Percentiles rank a stretch among this genome's conserved stretches.
Conservation (phyloP, 2,888 invertebrate genomes). For the Hyposoter didymator region DNA sequence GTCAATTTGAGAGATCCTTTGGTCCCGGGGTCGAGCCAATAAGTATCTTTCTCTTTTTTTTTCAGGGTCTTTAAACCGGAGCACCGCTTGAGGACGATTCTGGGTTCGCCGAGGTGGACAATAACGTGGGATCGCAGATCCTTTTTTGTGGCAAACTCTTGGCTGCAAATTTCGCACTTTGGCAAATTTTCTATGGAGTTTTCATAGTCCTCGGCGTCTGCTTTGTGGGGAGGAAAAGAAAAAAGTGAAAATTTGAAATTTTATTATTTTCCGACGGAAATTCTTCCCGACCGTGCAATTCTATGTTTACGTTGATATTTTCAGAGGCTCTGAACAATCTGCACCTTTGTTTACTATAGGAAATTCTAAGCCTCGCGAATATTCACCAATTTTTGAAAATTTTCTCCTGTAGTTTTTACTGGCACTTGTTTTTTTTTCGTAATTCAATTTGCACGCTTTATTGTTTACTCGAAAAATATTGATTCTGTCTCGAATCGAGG, state of each 20-base stretch:
- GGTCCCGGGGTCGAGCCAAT: conserved; percentile 78
- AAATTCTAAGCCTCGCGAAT: background rate
- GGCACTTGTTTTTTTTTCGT: background rate
- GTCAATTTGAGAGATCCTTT: conserved; percentile 80
- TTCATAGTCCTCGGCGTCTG: conserved; percentile 70
- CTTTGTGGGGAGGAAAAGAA: conserved; percentile 68
- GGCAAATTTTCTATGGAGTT: conserved; percentile 69
- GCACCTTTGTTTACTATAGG: background rate
- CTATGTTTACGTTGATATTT: background rate
- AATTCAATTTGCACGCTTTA: background rate
- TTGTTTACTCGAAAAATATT: conserved; percentile 8
- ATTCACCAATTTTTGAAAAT: background rate
- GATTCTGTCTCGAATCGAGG: background rate
- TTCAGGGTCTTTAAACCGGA: conserved; percentile 72
- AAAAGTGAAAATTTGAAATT: conserved; percentile 19
- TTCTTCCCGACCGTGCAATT: background rate
- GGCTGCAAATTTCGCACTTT: conserved; percentile 80
- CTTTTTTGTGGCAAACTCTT: conserved; percentile 78
- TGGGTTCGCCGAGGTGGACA: conserved; percentile 78
- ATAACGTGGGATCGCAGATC: conserved; percentile 78
- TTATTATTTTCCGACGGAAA: background rate
- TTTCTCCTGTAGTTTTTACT: background rate
- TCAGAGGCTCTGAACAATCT: background rate
- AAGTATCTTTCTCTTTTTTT: conserved; percentile 75
- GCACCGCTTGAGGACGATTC: conserved; percentile 80